phyloP scores from a whole-genome alignment of 2,113 vertebrate species.

The Triplophysa rosa region DNA sequence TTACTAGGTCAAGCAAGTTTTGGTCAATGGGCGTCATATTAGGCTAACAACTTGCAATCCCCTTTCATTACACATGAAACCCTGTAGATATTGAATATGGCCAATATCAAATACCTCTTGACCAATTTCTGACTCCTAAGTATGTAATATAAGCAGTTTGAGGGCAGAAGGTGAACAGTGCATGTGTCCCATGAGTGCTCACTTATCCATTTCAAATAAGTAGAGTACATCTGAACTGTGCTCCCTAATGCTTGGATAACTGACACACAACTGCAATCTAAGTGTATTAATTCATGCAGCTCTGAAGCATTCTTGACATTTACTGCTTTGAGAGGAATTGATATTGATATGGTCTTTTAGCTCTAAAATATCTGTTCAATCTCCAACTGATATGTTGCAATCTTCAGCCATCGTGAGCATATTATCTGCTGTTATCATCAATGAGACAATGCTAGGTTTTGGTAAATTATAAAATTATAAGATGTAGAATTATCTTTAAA shows the following conservation, averaged over 20 bases:
- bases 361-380: neutral
- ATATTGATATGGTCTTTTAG: neutral
- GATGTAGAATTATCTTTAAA: neutral
- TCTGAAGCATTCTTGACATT: neutral
- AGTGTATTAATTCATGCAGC: constrained; percentile 7
- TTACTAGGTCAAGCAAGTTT: too few relatives aligned
- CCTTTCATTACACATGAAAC: neutral
- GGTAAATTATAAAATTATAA: neutral
- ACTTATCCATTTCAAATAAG: constrained; percentile 43
- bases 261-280: constrained; percentile 26
- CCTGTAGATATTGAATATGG: neutral
- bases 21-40: too few relatives aligned
- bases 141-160: constrained; percentile 32
- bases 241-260: constrained; percentile 35
- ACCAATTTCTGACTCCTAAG: constrained; percentile 23
- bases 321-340: neutral
- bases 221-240: constrained; percentile 39
- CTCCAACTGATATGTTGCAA: neutral
- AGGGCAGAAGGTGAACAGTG: constrained; percentile 27
- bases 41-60: neutral
- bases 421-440: constrained; percentile 6
- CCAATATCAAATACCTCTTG: constrained; percentile 22
- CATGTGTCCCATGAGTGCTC: constrained; percentile 43
- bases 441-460: too few relatives aligned
- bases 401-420: neutral